A percentile compares a stretch with the other conserved stretches of the same genome.
Evolutionary conservation across 2,888 invertebrate species (phyloP).

Genomic region (Caenorhabditis afra): DNA sequence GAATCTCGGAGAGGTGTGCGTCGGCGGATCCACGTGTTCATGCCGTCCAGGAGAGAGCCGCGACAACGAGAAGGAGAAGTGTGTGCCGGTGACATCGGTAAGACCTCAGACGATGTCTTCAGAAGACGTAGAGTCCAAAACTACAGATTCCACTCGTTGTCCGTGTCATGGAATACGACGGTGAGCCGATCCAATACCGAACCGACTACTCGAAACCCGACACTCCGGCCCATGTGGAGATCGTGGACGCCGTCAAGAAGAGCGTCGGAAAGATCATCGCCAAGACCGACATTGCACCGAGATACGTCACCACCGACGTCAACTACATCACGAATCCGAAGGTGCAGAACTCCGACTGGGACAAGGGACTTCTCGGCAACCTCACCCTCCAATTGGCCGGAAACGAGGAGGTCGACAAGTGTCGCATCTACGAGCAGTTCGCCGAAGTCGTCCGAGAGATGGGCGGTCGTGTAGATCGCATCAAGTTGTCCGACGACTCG

Average conservation of each 20-base stretch:
- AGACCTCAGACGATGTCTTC: background rate
- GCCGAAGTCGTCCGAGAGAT: conserved; percentile 60
- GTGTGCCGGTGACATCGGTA: conserved; percentile 68
- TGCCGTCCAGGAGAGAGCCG: conserved; percentile 73
- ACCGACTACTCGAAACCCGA: conserved; percentile 74
- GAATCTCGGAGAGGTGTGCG: conserved; percentile 71
- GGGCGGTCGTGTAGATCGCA: conserved; percentile 66
- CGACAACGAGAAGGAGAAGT: conserved; percentile 62
- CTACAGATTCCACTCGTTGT: conserved; percentile 71
- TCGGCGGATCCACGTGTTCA: conserved; percentile 73
- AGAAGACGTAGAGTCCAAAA: too few species aligned
- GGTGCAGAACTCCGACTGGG: conserved; percentile 72
- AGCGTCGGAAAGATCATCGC: conserved; percentile 71
- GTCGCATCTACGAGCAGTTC: conserved; percentile 68
- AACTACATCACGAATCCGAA: conserved; percentile 78
- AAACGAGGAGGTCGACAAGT: conserved; percentile 67
- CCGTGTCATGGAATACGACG: conserved; percentile 67
- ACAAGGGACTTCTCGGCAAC: conserved; percentile 76
- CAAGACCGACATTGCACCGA: conserved; percentile 68
- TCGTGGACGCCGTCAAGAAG: conserved; percentile 64
- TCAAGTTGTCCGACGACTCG: conserved; percentile 68
- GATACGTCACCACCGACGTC: conserved; percentile 72
- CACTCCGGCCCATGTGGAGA: conserved; percentile 74
- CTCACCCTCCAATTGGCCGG: conserved; percentile 67
- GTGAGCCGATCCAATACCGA: conserved; percentile 70